Evolutionary conservation across 2,888 invertebrate species (phyloP), one percentile per base, ranked within the genome.

Genomic region (Parasteatoda lunata): DNA sequence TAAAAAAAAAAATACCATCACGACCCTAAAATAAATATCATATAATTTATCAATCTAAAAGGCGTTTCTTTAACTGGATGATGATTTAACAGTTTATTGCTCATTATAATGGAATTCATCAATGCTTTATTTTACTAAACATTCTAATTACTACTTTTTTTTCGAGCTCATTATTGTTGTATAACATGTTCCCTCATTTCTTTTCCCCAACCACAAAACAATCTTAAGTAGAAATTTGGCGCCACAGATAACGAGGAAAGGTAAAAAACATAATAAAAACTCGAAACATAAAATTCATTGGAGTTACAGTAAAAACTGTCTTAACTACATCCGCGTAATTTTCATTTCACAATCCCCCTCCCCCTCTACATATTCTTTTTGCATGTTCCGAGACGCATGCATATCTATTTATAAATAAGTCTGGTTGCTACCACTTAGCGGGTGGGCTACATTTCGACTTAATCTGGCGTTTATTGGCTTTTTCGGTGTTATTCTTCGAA

Each of bases 301-400:
- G 48, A 59, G 8, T 52, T 51, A 77, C 77, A 70, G 77, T 84
- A 84, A 84, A 84, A 77, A 77, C 64, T 64, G 48, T 68, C 49
- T 64, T 77, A 84, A 84, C 77, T 72, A 84, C 84, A 77, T 84
- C 84, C 84, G 77, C 84, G 84, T 84, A 77, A 77, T 84, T 84
- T 84, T 77, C 84, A 77, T 84, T 77, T 84, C 77, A 73, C 72
- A 72, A 49, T 51, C 47, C 49, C 77, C 77, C 65, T 73, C 52
- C 73, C 48, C 59, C 68, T 45, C 9, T 11, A 13, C 13, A 8
- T 54, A 15, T 59, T 7, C n/a, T 8, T 48, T 49, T 68, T 52
- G 66, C 66, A 68, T 45, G 9, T 8, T 59, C 59, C 59, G 7
- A 59, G 59, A 68, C 15, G 30, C 66, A 45, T 68, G 66, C 66